Evolutionary conservation across 2,113 vertebrate genomes (phyloP).

Genomic region (Clarias batrachus): DNA sequence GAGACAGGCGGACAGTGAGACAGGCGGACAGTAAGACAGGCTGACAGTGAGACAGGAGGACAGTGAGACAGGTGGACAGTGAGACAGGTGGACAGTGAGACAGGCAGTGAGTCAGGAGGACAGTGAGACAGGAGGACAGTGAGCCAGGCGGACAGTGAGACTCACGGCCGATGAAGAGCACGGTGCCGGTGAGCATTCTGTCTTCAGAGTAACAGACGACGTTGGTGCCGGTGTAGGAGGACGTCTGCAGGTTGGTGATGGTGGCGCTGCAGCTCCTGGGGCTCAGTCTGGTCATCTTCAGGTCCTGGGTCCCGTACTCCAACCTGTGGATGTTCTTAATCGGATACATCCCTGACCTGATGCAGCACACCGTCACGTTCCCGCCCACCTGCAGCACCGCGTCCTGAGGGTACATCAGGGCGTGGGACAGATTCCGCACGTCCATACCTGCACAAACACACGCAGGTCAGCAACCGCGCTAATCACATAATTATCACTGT

Average conservation of each 20-base stretch:
- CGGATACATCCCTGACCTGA: constrained; percentile 16
- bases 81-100: background rate
- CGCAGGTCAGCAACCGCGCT: background rate
- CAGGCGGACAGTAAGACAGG: background rate
- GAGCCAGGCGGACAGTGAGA: background rate
- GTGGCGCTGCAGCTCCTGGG: constrained; percentile 62
- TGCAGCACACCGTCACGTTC: constrained; percentile 64
- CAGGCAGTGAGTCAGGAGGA: background rate
- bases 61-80: background rate
- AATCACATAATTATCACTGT: background rate
- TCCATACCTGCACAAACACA: constrained; percentile 58
- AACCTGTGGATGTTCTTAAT: constrained; percentile 17
- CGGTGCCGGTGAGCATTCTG: constrained; percentile 32
- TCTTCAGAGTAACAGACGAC: constrained; percentile 30
- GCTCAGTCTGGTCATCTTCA: constrained; percentile 61
- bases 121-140: background rate
- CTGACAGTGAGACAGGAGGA: background rate
- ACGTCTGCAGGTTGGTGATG: constrained; percentile 39
- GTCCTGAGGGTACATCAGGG: constrained; percentile 64
- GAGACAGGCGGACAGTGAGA: background rate
- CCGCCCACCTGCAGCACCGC: constrained; percentile 52
- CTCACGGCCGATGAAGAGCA: constrained; percentile 76
- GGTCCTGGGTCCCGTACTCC: accelerated
- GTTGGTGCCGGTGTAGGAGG: constrained; percentile 56
- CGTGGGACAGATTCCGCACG: constrained; percentile 24